Conservation (phyloP, 2,797 vertebrate genomes). For the Hydrolagus colliei region DNA sequence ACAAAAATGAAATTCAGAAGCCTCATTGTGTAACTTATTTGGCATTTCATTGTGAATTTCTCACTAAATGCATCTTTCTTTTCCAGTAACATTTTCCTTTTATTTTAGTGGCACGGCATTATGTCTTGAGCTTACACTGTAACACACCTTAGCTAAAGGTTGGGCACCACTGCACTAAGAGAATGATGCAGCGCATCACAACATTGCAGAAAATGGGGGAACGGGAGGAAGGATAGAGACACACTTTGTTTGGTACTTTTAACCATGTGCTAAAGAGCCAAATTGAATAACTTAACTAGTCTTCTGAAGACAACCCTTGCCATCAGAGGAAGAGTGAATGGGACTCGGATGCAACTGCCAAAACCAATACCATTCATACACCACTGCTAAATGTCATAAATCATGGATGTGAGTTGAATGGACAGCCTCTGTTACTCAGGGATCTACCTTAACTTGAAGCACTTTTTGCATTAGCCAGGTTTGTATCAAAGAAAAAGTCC, state of each 20-base stretch:
- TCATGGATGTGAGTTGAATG: background rate
- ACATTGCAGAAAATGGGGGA: background rate
- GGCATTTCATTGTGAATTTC: no score
- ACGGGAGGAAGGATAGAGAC: background rate
- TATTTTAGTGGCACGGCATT: no score
- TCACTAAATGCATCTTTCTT: no score
- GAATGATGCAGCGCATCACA: constrained; percentile 11
- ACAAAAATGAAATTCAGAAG: no score
- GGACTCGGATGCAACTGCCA: background rate
- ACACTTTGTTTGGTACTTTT: background rate
- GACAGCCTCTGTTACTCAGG: background rate
- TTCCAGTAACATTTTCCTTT: no score
- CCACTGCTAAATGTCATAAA: background rate
- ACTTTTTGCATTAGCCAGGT: background rate
- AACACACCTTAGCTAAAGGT: no score
- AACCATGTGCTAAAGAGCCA: constrained; percentile 6
- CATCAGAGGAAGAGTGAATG: background rate
- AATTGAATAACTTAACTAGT: background rate
- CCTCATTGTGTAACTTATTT: no score
- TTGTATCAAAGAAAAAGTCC: background rate
- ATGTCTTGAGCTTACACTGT: no score
- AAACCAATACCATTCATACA: constrained; percentile 13
- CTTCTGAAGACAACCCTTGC: background rate
- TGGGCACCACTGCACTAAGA: background rate
- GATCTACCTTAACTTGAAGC: no score